Percentiles rank a stretch among this genome's conserved stretches.
phyloP scores from a whole-genome alignment of 2,113 vertebrate genomes.

The Stigmatopora nigra region DNA sequence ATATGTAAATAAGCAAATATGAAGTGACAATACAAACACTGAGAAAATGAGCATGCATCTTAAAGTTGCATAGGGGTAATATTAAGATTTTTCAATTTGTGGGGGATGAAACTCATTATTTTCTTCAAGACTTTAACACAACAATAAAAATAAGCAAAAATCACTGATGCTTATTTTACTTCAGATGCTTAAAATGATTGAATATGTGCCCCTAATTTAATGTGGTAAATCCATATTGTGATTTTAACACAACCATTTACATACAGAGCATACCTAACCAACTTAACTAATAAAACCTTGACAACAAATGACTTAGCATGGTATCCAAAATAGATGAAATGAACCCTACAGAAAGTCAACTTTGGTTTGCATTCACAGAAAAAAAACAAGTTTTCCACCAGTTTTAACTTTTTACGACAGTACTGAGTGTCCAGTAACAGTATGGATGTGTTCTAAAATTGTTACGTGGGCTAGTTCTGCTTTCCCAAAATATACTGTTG shows the following conservation, averaged over 20 bases:
- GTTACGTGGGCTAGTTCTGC: conserved; percentile 21
- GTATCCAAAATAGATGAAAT: conserved; percentile 50
- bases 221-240: conserved; percentile 1
- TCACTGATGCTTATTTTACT: background rate
- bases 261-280: conserved; percentile 48
- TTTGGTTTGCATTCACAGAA: background rate
- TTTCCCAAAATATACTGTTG: conserved; percentile 18
- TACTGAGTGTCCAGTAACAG: conserved; percentile 73
- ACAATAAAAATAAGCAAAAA: conserved; percentile 6
- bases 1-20: conserved; percentile 52
- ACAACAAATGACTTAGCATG: conserved; percentile 48
- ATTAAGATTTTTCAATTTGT: background rate
- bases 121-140: conserved; percentile 9
- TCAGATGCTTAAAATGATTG: background rate
- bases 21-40: conserved; percentile 23
- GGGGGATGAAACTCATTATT: conserved; percentile 5
- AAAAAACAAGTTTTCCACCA: background rate
- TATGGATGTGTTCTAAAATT: conserved; percentile 55
- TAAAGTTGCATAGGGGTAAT: conserved; percentile 11
- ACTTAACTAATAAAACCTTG: conserved; percentile 41
- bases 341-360: conserved; percentile 33
- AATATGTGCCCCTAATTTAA: background rate
- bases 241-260: conserved; percentile 25
- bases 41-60: conserved; percentile 54
- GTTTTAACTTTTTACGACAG: conserved; percentile 24